A percentile compares a stretch with the other conserved stretches of the same genome.
Evolutionary conservation across 2,888 invertebrate species (phyloP).

Genomic region (Carterocephalus palaemon): DNA sequence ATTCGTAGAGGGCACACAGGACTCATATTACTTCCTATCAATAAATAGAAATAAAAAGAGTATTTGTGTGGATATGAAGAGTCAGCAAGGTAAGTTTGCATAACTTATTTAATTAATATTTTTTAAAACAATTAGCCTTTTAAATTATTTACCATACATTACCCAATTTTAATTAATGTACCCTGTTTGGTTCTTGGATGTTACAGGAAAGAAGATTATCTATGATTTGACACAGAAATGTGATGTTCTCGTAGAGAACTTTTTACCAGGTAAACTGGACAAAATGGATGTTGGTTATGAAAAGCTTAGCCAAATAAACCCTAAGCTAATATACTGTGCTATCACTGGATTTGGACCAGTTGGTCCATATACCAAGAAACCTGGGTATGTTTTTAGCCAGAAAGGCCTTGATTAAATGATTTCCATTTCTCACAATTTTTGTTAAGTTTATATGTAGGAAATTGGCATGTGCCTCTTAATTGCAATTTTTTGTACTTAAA

Average conservation of each 20-base stretch:
- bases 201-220: constrained; percentile 77
- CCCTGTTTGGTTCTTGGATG: constrained; percentile 5
- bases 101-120: neutral
- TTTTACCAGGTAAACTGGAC: constrained; percentile 92
- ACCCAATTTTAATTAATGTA: neutral
- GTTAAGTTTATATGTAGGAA: too few relatives aligned
- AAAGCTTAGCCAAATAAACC: constrained; percentile 82
- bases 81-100: constrained; percentile 75
- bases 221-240: constrained; percentile 85
- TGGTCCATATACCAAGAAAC: constrained; percentile 91
- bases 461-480: too few relatives aligned
- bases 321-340: constrained; percentile 93
- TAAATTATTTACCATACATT: too few relatives aligned
- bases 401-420: neutral
- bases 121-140: too few relatives aligned
- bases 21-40: constrained; percentile 90
- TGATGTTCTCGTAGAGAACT: constrained; percentile 96
- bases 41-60: constrained; percentile 97
- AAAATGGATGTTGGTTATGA: constrained; percentile 89
- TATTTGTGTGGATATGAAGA: constrained; percentile 90
- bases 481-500: too few relatives aligned
- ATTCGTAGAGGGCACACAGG: constrained; percentile 81
- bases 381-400: constrained; percentile 83
- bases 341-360: constrained; percentile 93
- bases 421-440: neutral